These are phyloP conservation scores for Drosophila hydei DNA, from an alignment of 1,140 invertebrate genomes.

Conservation along the genomic window DNA sequence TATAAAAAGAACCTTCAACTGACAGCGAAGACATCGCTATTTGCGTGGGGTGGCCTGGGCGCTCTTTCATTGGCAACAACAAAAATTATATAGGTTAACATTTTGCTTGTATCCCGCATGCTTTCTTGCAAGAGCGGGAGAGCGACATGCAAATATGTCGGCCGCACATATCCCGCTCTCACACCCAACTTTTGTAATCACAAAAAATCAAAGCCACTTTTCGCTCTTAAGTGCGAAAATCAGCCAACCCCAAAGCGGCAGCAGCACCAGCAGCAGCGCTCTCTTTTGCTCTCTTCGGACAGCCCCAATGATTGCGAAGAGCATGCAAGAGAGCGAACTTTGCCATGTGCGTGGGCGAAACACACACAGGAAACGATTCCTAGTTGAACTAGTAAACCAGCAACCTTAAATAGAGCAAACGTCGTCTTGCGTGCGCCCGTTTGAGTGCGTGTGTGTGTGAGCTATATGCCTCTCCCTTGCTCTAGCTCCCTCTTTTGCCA, in stretches of 20 bases:
- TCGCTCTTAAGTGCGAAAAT: slow-evolving; percentile 77
- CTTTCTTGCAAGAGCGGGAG: slow-evolving; percentile 26
- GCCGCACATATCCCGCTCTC: slow-evolving; percentile 40
- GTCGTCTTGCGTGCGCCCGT: slow-evolving; percentile 14
- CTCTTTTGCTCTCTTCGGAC: slow-evolving; percentile 16
- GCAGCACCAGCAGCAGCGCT: slow-evolving; percentile 1
- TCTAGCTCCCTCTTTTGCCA: not conserved
- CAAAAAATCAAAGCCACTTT: slow-evolving; percentile 71
- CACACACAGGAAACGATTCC: slow-evolving; percentile 33
- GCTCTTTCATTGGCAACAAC: slow-evolving; percentile 31
- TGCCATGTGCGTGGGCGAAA: slow-evolving; percentile 49
- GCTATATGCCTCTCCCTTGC: slow-evolving; percentile 22
- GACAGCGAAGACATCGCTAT: slow-evolving; percentile 34
- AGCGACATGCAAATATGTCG: slow-evolving; percentile 67
- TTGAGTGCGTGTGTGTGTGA: not conserved
- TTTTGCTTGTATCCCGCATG: slow-evolving; percentile 62
- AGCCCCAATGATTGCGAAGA: not conserved
- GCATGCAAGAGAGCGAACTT: slow-evolving; percentile 11
- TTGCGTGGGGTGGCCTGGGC: slow-evolving; percentile 32
- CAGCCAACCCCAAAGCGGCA: slow-evolving; percentile 29
- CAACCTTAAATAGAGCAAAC: slow-evolving; percentile 69
- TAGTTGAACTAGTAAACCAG: slow-evolving; percentile 66
- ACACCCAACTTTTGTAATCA: slow-evolving; percentile 23
- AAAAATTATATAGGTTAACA: slow-evolving; percentile 78
- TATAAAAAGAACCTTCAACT: slow-evolving; percentile 75